Base-by-base conservation (phyloP, 2,888 invertebrate species). In the Lasioglossum figueresi region DNA sequence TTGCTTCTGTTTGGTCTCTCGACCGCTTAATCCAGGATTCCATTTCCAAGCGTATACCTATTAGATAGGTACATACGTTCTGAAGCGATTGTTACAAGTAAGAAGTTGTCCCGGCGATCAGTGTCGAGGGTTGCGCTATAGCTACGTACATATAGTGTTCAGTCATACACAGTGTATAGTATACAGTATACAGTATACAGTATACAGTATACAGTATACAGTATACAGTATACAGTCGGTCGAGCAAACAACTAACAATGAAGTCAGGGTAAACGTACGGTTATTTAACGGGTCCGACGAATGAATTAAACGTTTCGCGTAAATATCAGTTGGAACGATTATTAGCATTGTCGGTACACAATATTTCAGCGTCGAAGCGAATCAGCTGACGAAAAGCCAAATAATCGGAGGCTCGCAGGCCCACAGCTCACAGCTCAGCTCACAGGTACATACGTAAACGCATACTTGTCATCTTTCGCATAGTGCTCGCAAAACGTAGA, bases 251-350 rank as follows among this genome's bases (percentile, higher is more conserved):
- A 27, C 19, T 19, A 16, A 66, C 31, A 66, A 31, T 31, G 34
- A 10, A 66, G 66, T 66, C 34, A 23, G 66, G 66, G 34, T 34
- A 66, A 66, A 66, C 34, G 66, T 34, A 66, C 34, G 34, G 34
- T 34, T 66, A 66, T 34, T 34, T 31, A 34, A 23, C 19, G n/a
- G 72, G 52, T 73, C n/a, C n/a, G 23, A 52, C 10, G 45, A 59
- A 45, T 48, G 19, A 75, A 19, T 72, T 74, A 40, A 19, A 31
- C 27, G 48, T 76, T 76, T 19, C 48, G 4, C 16, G 14, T 2
- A 10, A 76, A 83, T 63, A 16, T 56, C 27, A 1, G 45, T n/a
- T 59, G 8, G 43, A 82, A 52, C n/a, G 23, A 52, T 52, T 75
- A 48, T 45, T 48, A 27, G 48, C n/a, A 43, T 48, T 31, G n/a